A percentile compares a stretch with the other conserved stretches of the same genome.
Conservation (phyloP, 2,888 invertebrate genomes). For the Salpingus planirostris region DNA sequence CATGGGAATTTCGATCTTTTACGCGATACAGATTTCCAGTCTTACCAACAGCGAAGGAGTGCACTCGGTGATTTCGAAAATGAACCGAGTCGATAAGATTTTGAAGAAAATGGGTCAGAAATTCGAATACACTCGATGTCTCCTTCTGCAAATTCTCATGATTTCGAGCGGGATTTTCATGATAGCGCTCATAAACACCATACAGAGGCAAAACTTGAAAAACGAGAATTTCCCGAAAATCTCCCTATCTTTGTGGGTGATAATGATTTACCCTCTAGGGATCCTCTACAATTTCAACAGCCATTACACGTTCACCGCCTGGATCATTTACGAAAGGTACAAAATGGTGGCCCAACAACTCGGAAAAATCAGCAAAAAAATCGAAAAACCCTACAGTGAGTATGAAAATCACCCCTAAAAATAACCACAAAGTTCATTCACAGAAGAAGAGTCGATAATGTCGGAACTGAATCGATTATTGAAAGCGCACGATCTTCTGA, state of each 20-base stretch:
- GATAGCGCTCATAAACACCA: conserved; percentile 1
- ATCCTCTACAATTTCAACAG: conserved; percentile 4
- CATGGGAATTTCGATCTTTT: conserved; percentile 5
- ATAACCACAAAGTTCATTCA: too few relatives aligned
- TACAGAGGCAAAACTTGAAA: conserved; percentile 7
- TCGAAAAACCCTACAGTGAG: too few relatives aligned
- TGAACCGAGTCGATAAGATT: conserved; percentile 6
- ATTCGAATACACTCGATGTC: conserved; percentile 1
- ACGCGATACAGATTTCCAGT: conserved; percentile 5
- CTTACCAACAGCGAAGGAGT: conserved; percentile 3
- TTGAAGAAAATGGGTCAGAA: conserved; percentile 5
- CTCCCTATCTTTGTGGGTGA: conserved; percentile 6
- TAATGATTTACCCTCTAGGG: conserved; percentile 4
- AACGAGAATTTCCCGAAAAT: conserved; percentile 7
- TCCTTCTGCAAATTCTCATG: conserved; percentile 6
- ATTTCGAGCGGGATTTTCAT: conserved; percentile 3
- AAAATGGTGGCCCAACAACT: conserved; percentile 6
- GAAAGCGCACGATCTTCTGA: conserved; percentile 5
- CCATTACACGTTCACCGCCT: conserved; percentile 4
- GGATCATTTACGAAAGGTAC: conserved; percentile 7
- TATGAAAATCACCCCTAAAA: too few relatives aligned
- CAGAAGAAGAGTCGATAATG: too few relatives aligned
- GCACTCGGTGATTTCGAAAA: conserved; percentile 2
- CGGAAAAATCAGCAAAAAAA: too few relatives aligned
- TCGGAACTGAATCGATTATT: too few relatives aligned